Conservation (phyloP, 2,797 vertebrate genomes). For the Lagocephalus sceleratus region DNA sequence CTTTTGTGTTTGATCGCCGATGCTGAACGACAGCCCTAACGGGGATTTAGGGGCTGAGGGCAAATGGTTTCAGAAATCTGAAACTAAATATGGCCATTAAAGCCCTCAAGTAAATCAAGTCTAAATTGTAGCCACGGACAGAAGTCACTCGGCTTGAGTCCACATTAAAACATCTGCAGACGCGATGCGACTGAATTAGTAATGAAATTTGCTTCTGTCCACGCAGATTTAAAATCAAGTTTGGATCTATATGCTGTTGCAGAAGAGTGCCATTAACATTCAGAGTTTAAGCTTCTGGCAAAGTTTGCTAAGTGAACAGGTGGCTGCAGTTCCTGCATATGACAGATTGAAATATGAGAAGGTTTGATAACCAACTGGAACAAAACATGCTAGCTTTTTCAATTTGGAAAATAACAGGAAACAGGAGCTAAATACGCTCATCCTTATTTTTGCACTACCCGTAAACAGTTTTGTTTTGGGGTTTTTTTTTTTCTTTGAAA, state of each 20-base stretch:
- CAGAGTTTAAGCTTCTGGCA: not conserved
- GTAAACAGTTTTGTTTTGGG: conserved; percentile 24
- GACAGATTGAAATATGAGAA: conserved; percentile 9
- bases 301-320: not conserved
- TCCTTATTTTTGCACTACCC: not conserved
- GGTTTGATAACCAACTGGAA: not conserved
- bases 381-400: not conserved
- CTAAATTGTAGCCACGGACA: not conserved
- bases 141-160: too few species aligned
- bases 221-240: not conserved
- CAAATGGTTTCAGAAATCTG: not conserved
- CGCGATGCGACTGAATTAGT: not conserved
- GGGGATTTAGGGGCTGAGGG: not conserved
- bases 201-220: conserved; percentile 7
- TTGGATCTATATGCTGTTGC: not conserved
- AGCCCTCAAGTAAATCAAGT: not conserved
- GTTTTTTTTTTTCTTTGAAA: conserved; percentile 17
- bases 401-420: not conserved
- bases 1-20: not conserved
- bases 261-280: not conserved
- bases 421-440: conserved; percentile 6
- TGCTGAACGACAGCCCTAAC: not conserved
- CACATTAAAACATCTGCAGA: not conserved
- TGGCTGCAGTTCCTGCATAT: not conserved
- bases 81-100: not conserved